Conservation (phyloP, 2,797 vertebrate genomes). For the Chanos chanos region DNA sequence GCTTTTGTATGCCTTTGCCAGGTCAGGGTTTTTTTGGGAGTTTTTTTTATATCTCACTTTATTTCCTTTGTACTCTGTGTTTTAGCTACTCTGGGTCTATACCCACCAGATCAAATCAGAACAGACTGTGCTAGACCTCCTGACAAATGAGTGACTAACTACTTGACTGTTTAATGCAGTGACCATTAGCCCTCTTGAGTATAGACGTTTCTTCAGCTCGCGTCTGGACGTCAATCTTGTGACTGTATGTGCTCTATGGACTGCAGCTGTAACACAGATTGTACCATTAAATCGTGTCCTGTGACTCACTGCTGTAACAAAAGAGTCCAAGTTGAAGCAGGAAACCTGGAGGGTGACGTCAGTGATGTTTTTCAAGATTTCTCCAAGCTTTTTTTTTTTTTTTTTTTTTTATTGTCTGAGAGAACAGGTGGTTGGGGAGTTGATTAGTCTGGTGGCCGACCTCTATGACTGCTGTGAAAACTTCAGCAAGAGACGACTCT, state of each 20-base stretch:
- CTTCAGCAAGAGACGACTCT: too few species aligned
- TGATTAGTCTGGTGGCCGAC: too few species aligned
- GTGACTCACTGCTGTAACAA: slow-evolving; percentile 11
- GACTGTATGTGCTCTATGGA: slow-evolving; percentile 21
- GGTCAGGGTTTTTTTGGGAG: slow-evolving; percentile 24
- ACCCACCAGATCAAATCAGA: too few species aligned
- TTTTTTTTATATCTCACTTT: not conserved
- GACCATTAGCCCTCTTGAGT: too few species aligned
- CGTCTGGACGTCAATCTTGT: too few species aligned
- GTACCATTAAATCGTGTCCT: slow-evolving; percentile 25
- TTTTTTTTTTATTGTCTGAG: not conserved
- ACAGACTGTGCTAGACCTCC: too few species aligned
- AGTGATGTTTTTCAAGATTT: not conserved
- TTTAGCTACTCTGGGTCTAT: slow-evolving; percentile 39
- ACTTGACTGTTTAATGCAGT: too few species aligned
- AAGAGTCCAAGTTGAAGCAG: not conserved
- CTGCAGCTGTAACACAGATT: slow-evolving; percentile 10
- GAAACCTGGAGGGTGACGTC: slow-evolving; percentile 1
- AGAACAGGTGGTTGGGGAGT: too few species aligned
- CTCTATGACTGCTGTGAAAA: too few species aligned
- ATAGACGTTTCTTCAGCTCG: too few species aligned
- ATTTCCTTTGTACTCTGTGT: slow-evolving; percentile 19
- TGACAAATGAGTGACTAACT: too few species aligned
- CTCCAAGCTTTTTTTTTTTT: not conserved
- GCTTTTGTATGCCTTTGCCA: slow-evolving; percentile 33